Conservation (phyloP, 2,888 invertebrate genomes). For the Acrobasis suavella region DNA sequence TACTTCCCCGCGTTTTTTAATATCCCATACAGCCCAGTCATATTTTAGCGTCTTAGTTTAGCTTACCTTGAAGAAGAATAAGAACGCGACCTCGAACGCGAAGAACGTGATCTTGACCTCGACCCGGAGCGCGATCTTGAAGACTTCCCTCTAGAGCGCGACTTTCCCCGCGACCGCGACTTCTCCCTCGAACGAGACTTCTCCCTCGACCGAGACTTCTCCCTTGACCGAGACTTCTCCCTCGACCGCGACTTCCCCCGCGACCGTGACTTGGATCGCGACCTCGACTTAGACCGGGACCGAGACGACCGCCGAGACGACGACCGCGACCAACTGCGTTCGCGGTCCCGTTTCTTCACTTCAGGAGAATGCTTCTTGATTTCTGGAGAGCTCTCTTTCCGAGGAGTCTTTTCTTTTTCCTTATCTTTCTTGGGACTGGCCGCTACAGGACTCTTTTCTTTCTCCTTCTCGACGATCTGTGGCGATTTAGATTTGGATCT, state of each 20-base stretch:
- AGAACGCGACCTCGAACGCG: conserved; percentile 67
- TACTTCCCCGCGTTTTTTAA: too few species aligned
- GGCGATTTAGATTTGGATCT: conserved; percentile 21
- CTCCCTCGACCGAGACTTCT: conserved; percentile 31
- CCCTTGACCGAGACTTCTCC: conserved; percentile 46
- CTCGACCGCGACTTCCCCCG: conserved; percentile 45
- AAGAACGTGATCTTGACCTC: conserved; percentile 41
- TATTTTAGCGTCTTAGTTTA: too few species aligned
- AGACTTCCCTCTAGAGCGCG: conserved; percentile 59
- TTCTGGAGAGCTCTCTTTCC: conserved; percentile 24
- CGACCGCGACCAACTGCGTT: conserved; percentile 60
- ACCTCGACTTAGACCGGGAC: conserved; percentile 41
- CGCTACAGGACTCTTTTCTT: conserved; percentile 29
- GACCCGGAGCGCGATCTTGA: conserved; percentile 48
- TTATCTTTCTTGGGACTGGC: conserved; percentile 19
- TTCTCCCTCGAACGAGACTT: conserved; percentile 31
- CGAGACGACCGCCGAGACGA: conserved; percentile 45
- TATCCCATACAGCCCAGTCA: too few species aligned
- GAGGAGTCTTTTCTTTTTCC: conserved; percentile 34
- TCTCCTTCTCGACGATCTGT: conserved; percentile 33
- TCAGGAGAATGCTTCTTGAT: conserved; percentile 39
- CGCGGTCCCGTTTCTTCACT: conserved; percentile 45
- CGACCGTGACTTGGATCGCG: conserved; percentile 49
- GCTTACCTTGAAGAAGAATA: conserved; percentile 75
- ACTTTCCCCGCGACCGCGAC: conserved; percentile 23